Conservation (phyloP, 2,888 invertebrate species). For the Prosapia bicincta region DNA sequence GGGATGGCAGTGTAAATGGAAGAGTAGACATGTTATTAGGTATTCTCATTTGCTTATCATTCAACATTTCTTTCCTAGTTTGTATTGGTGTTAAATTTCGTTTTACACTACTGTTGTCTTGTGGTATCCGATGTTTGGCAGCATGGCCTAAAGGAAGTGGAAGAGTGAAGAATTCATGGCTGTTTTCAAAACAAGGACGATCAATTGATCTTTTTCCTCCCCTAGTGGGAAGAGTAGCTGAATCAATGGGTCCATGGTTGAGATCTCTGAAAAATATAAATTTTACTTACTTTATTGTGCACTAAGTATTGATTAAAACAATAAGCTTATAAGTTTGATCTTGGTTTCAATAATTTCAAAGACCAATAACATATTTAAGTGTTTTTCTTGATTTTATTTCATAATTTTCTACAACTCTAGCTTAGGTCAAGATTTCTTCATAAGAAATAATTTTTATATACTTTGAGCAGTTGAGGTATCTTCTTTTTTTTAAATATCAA, state of each 20-base stretch:
- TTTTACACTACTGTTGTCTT: conserved; percentile 10
- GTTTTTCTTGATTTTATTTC: too few relatives aligned
- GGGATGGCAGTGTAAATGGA: conserved; percentile 22
- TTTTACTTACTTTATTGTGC: too few relatives aligned
- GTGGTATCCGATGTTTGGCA: conserved; percentile 20
- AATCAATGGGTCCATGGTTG: conserved; percentile 24
- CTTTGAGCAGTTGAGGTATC: too few relatives aligned
- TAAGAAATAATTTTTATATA: too few relatives aligned
- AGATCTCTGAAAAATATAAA: conserved; percentile 26
- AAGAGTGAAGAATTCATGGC: conserved; percentile 40
- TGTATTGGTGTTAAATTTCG: conserved; percentile 21
- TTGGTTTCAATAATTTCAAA: too few relatives aligned
- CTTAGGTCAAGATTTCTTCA: too few relatives aligned
- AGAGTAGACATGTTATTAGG: conserved; percentile 13
- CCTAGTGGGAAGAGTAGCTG: conserved; percentile 33
- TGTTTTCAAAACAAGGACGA: conserved; percentile 20
- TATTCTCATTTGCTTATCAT: conserved; percentile 1
- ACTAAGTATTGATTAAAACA: too few relatives aligned
- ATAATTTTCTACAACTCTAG: too few relatives aligned
- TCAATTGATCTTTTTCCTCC: conserved; percentile 31
- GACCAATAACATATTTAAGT: too few relatives aligned
- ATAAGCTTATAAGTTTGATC: too few relatives aligned
- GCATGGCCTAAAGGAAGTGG: conserved; percentile 46
- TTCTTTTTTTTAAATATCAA: too few relatives aligned
- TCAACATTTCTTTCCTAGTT: conserved; percentile 18